These are phyloP conservation scores for Polydrusus cervinus DNA, from an alignment of 2,888 invertebrate species.

Conservation along the genomic window DNA sequence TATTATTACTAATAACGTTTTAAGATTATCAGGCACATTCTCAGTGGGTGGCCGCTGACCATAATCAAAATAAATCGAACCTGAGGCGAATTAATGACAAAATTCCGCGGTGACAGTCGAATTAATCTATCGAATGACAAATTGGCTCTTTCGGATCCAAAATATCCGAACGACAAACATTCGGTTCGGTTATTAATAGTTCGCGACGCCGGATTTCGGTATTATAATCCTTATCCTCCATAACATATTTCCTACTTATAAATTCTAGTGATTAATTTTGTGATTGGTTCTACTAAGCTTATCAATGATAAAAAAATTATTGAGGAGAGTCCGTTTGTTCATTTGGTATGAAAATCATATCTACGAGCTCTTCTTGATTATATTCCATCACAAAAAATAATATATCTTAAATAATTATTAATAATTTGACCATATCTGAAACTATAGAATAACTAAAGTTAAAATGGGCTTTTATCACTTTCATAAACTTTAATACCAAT, in stretches of 20 bases:
- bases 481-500: too few relatives aligned
- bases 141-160: constrained; percentile 44
- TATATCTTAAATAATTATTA: too few relatives aligned
- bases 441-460: too few relatives aligned
- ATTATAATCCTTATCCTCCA: constrained; percentile 16
- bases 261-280: neutral
- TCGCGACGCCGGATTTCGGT: constrained; percentile 16
- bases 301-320: too few relatives aligned
- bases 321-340: too few relatives aligned
- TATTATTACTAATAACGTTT: too few relatives aligned
- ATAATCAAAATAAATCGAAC: constrained; percentile 49
- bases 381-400: too few relatives aligned
- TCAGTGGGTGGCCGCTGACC: constrained; percentile 39
- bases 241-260: constrained; percentile 1
- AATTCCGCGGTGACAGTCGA: constrained; percentile 51
- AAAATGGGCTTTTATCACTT: too few relatives aligned
- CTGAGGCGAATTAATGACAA: constrained; percentile 48
- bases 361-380: too few relatives aligned
- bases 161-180: constrained; percentile 48
- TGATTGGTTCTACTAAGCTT: neutral
- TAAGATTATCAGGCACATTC: neutral
- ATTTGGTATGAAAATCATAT: too few relatives aligned
- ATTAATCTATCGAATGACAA: constrained; percentile 52
- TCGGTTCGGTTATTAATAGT: constrained; percentile 48
- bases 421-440: too few relatives aligned